phyloP scores from a whole-genome alignment of 2,113 vertebrate genomes.

The Microcebus murinus region DNA sequence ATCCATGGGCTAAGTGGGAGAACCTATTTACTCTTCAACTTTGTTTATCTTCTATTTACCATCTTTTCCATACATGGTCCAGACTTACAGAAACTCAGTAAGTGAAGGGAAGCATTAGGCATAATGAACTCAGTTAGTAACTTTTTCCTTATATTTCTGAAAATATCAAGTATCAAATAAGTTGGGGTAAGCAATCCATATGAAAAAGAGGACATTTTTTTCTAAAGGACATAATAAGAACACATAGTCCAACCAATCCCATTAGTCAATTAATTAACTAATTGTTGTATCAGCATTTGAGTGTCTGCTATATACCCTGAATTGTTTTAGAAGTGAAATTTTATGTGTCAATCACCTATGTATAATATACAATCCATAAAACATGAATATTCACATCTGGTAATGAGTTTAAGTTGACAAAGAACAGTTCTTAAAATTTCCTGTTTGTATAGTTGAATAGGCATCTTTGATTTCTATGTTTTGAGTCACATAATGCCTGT shows the following conservation, averaged over 20 bases:
- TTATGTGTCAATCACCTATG: background rate
- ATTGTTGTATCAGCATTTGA: background rate
- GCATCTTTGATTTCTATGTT: background rate
- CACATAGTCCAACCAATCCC: background rate
- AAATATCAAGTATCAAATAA: background rate
- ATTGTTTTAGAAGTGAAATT: background rate
- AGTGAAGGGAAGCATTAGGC: background rate
- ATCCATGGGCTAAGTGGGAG: background rate
- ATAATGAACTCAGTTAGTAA: background rate
- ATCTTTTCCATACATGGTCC: background rate
- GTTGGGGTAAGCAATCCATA: background rate
- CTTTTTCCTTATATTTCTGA: background rate
- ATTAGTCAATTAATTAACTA: slow-evolving; percentile 1
- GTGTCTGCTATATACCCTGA: background rate
- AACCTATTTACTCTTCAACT: background rate
- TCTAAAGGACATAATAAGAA: background rate
- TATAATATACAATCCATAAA: background rate
- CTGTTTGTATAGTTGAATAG: background rate
- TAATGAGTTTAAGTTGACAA: slow-evolving; percentile 7
- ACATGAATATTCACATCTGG: background rate
- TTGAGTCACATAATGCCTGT: background rate
- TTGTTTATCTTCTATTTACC: background rate
- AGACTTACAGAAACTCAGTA: background rate
- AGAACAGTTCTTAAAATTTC: background rate
- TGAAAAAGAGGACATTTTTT: background rate